Conservation (phyloP, 2,888 invertebrate species). For the Julus scanicus region DNA sequence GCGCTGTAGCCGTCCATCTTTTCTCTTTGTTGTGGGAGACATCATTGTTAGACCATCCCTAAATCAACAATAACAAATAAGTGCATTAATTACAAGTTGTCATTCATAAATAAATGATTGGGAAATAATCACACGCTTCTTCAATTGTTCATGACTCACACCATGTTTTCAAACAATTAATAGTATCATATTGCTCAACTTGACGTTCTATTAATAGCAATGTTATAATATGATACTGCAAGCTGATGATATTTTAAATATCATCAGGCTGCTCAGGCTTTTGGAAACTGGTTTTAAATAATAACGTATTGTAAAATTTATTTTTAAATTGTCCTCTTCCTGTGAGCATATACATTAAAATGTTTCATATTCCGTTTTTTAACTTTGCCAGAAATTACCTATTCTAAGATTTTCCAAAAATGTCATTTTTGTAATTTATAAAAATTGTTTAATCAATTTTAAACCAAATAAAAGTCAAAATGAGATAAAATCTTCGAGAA, state of each 20-base stretch:
- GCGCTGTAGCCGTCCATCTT: slow-evolving; percentile 34
- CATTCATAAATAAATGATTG: background rate
- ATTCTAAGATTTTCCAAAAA: background rate
- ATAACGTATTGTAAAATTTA: background rate
- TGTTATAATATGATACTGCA: background rate
- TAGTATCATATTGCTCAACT: background rate
- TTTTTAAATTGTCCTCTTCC: background rate
- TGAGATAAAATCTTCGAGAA: too few species aligned
- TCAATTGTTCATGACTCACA: background rate
- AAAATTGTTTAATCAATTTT: too few species aligned
- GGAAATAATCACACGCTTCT: background rate
- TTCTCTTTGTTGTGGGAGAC: slow-evolving; percentile 49
- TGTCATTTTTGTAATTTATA: too few species aligned
- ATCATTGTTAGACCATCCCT: slow-evolving; percentile 50
- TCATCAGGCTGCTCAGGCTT: too few species aligned
- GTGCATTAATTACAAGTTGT: background rate
- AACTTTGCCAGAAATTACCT: background rate
- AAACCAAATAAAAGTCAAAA: too few species aligned
- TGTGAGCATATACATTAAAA: background rate
- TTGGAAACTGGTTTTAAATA: background rate
- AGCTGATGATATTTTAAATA: background rate
- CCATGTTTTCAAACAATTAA: background rate
- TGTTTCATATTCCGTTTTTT: background rate
- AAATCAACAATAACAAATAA: background rate
- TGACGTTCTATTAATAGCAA: background rate